A percentile compares a stretch with the other conserved stretches of the same genome.
phyloP scores from a whole-genome alignment of 1,140 invertebrate species.

The Drosophila pseudoobscura region DNA sequence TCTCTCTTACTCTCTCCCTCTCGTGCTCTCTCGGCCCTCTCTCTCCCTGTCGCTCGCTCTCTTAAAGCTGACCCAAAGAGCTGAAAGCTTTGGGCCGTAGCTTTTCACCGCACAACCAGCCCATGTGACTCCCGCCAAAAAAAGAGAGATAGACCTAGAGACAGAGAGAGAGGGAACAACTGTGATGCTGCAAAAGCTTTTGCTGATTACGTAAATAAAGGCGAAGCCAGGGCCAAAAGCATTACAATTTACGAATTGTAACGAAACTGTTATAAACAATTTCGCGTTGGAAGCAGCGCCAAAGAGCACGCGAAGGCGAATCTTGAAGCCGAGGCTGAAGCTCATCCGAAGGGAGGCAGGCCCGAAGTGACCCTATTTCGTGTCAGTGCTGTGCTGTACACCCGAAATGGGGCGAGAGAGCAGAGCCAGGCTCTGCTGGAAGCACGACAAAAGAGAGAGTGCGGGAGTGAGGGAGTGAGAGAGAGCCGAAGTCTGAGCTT shows the following conservation, averaged over 20 bases:
- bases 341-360: slow-evolving; percentile 14
- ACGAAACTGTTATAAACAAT: slow-evolving; percentile 73
- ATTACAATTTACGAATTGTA: slow-evolving; percentile 46
- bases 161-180: slow-evolving; percentile 22
- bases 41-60: neutral
- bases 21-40: neutral
- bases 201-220: slow-evolving; percentile 81
- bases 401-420: slow-evolving; percentile 58
- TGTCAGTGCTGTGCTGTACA: slow-evolving; percentile 42
- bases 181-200: slow-evolving; percentile 60
- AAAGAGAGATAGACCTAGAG: slow-evolving; percentile 10
- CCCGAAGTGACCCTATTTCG: slow-evolving; percentile 12
- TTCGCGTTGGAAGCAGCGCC: slow-evolving; percentile 51
- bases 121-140: slow-evolving; percentile 61
- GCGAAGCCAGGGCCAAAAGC: slow-evolving; percentile 54
- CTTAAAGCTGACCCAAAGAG: slow-evolving; percentile 19
- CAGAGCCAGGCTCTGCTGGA: slow-evolving; percentile 32
- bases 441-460: slow-evolving; percentile 22
- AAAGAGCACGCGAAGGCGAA: slow-evolving; percentile 2
- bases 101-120: slow-evolving; percentile 63
- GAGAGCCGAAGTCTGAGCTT: slow-evolving; percentile 4
- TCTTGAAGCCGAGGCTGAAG: slow-evolving; percentile 1
- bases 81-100: slow-evolving; percentile 31
- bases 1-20: slow-evolving; percentile 15
- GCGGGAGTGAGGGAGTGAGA: neutral